Conservation (phyloP, 2,888 invertebrate species). For the Ectemnius lituratus region DNA sequence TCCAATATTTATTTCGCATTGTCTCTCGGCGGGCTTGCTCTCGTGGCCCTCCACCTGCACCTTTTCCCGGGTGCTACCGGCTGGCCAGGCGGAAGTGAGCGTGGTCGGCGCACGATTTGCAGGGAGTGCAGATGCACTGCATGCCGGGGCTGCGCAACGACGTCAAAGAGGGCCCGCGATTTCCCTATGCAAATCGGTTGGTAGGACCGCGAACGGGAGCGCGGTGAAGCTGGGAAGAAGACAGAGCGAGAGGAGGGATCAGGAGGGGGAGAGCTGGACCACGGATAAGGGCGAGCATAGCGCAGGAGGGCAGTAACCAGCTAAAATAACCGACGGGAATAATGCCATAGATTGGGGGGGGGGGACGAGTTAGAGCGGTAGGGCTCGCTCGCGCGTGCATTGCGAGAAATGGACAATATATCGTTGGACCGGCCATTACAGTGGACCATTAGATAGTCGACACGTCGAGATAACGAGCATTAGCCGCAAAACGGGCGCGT, state of each 20-base stretch:
- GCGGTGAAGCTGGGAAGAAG: slow-evolving; percentile 22
- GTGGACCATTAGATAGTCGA: slow-evolving; percentile 77
- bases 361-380: slow-evolving; percentile 61
- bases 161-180: slow-evolving; percentile 58
- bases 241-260: slow-evolving; percentile 27
- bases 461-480: slow-evolving; percentile 77
- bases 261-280: slow-evolving; percentile 2
- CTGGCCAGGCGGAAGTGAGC: slow-evolving; percentile 29
- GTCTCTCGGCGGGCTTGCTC: slow-evolving; percentile 42
- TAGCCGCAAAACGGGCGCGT: slow-evolving; percentile 69
- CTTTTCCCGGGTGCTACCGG: slow-evolving; percentile 27
- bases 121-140: slow-evolving; percentile 39
- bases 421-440: slow-evolving; percentile 75
- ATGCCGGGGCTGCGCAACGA: slow-evolving; percentile 46
- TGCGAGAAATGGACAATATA: slow-evolving; percentile 75
- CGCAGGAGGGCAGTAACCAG: slow-evolving; percentile 36
- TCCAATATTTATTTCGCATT: slow-evolving; percentile 63
- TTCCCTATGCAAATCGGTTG: slow-evolving; percentile 59
- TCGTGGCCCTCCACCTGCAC: slow-evolving; percentile 22
- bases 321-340: slow-evolving; percentile 73
- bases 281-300: not conserved
- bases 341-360: slow-evolving; percentile 69
- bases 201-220: slow-evolving; percentile 36
- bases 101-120: slow-evolving; percentile 40
- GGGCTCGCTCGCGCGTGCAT: slow-evolving; percentile 52